Percentiles rank a stretch among this genome's conserved stretches.
Evolutionary conservation across 2,888 invertebrate species (phyloP).

Genomic region (Rhamphomyia laevipes): DNA sequence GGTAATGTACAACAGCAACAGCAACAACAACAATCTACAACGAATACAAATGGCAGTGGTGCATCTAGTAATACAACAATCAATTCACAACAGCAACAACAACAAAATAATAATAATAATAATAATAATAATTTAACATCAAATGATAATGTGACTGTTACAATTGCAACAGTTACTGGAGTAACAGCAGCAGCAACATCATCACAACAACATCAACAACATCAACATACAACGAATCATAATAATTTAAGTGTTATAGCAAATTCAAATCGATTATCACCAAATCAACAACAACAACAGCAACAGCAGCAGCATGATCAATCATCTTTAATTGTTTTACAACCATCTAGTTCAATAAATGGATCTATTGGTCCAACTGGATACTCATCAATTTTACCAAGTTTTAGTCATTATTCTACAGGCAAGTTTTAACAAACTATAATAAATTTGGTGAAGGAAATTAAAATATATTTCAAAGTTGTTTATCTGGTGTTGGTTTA

Average conservation of each 20-base stretch:
- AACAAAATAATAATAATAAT: constrained; percentile 11
- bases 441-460: no score
- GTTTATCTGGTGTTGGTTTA: no score
- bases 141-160: constrained; percentile 11
- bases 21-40: constrained; percentile 25
- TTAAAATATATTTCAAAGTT: no score
- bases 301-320: constrained; percentile 16
- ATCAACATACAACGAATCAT: constrained; percentile 17
- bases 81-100: constrained; percentile 6
- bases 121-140: constrained; percentile 8
- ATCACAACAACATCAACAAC: constrained; percentile 31
- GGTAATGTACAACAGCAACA: constrained; percentile 3
- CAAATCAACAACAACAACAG: constrained; percentile 21
- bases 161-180: constrained; percentile 10
- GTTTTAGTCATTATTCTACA: constrained; percentile 57
- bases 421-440: no score
- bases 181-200: constrained; percentile 5
- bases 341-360: constrained; percentile 36
- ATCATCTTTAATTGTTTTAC: constrained; percentile 41
- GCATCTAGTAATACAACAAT: no score
- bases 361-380: constrained; percentile 18
- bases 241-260: constrained; percentile 15
- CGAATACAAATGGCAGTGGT: constrained; percentile 1
- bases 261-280: constrained; percentile 11
- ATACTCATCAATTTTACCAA: constrained; percentile 53